Evolutionary conservation across 1,140 invertebrate species (phyloP), one percentile per base, ranked within the genome.

Genomic region (Berghia stephanieae): DNA sequence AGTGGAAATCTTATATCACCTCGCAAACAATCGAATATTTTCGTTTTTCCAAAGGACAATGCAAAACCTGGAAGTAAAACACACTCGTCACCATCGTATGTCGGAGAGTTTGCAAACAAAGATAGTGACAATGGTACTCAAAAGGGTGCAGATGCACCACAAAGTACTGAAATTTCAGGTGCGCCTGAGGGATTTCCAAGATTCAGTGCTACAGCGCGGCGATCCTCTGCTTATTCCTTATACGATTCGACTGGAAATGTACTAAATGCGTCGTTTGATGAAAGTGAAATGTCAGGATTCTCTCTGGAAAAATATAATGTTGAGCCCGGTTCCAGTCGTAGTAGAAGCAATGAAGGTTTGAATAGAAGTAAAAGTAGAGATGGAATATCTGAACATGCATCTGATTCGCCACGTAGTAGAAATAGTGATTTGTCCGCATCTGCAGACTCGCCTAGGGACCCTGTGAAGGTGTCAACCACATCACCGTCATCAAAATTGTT

Each of bases 1-100:
- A 76, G 74, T n/a, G 74, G 74, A 3, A 76, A 76, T 44, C 63
- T 76, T 13, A 63, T 63, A 5, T 67, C 74, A 13, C 72, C 72
- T 3, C 42, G 34, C n/a, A 43, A 27, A 27, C 46, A 5, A 16
- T 16, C 27, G 31, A 63, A 76, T 13, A 44, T 76, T 1, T 76
- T 76, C 27, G 24, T 49, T 3, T 76, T 76, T 43, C 42, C 57
- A 1, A 63, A 43, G 13, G 40, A 67, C 2, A 34, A 43, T 18
- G 1, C 44, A 1, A 16, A 2, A 8, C n/a, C 44, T 40, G 49
- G n/a, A 36, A 6, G 2, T 73, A n/a, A n/a, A n/a, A n/a, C n/a
- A n/a, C n/a, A n/a, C n/a, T n/a, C n/a, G n/a, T n/a, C n/a, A n/a
- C n/a, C n/a, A n/a, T n/a, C n/a, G n/a, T n/a, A n/a, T n/a, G n/a